Evolutionary conservation across 2,797 vertebrate genomes (phyloP).

Genomic region (Lagorchestes hirsutus): DNA sequence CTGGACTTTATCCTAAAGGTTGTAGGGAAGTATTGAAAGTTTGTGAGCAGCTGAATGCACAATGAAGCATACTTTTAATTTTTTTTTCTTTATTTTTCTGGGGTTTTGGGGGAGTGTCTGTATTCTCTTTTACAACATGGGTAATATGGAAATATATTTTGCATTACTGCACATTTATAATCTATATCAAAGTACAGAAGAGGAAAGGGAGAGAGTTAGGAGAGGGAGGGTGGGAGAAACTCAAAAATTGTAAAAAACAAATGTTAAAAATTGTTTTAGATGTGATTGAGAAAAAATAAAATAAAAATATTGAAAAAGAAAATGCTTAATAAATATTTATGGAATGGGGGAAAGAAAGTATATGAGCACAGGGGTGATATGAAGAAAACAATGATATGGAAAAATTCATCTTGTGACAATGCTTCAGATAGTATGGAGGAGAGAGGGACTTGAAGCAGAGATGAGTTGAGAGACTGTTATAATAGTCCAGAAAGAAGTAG

Average conservation of each 20-base stretch:
- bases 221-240: not conserved
- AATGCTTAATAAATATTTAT: not conserved
- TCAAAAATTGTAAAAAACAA: not conserved
- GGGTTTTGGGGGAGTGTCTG: fast-evolving
- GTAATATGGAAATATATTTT: not conserved
- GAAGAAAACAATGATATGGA: constrained; percentile 57
- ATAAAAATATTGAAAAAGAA: not conserved
- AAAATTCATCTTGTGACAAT: constrained; percentile 63
- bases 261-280: not conserved
- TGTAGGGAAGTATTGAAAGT: not conserved
- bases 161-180: not conserved
- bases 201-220: not conserved
- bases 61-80: not conserved
- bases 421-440: not conserved
- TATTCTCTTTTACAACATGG: not conserved
- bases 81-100: not conserved
- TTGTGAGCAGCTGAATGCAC: not conserved
- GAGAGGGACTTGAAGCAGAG: not conserved
- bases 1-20: constrained; percentile 61
- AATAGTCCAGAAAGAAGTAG: not conserved
- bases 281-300: not conserved
- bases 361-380: not conserved
- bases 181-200: not conserved
- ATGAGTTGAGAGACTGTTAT: not conserved
- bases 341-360: not conserved